A percentile compares a stretch with the other conserved stretches of the same genome.
Evolutionary conservation across 1,140 invertebrate species (phyloP).

Genomic region (Plodia interpunctella): DNA sequence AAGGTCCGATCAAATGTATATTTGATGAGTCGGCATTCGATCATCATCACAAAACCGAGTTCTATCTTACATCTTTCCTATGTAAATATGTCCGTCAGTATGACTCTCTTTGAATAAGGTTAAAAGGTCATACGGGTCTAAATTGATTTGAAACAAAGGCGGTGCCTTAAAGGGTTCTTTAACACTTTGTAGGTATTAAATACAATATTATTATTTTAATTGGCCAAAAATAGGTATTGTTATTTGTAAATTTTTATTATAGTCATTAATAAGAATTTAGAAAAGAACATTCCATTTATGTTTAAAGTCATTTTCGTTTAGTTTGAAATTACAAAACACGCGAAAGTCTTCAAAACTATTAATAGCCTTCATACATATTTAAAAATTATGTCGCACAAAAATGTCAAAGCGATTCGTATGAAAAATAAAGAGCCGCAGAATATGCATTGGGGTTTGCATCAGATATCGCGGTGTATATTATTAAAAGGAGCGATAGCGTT

Average conservation of each 20-base stretch:
- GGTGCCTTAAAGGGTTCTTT: no score
- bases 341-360: no score
- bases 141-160: no score
- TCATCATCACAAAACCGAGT: neutral
- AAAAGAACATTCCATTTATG: no score
- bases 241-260: no score
- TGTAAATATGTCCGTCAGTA: constrained; percentile 1
- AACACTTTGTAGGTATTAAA: no score
- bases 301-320: no score
- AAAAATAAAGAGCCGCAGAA: neutral
- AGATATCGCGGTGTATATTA: constrained; percentile 10
- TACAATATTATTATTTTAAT: no score
- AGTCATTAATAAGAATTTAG: no score
- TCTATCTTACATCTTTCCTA: neutral
- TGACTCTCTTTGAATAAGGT: neutral
- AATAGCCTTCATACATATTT: neutral
- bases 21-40: constrained; percentile 12
- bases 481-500: constrained; percentile 10
- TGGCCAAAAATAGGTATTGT: no score
- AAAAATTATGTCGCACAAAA: neutral
- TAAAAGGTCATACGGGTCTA: neutral
- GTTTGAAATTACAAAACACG: no score
- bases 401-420: constrained; percentile 7
- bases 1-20: constrained; percentile 22
- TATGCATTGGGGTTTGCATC: constrained; percentile 3